Conservation (phyloP, 2,888 invertebrate genomes). For the Archaeoteleia sp. region DNA sequence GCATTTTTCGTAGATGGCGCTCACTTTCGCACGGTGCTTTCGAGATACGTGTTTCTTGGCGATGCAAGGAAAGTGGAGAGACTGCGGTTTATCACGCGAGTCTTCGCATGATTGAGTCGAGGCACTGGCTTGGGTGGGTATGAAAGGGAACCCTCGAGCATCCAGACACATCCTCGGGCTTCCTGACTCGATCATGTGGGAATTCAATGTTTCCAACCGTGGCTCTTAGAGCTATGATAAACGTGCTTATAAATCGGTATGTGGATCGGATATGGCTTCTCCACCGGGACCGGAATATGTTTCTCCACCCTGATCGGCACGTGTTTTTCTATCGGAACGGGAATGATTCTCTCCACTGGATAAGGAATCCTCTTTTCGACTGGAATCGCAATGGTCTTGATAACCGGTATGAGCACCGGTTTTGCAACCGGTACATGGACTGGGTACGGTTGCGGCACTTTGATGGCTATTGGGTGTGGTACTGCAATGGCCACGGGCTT, state of each 20-base stretch:
- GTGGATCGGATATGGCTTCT: constrained; percentile 82
- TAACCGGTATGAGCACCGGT: constrained; percentile 81
- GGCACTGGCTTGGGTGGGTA: constrained; percentile 10
- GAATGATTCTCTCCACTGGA: constrained; percentile 81
- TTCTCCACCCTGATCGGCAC: constrained; percentile 82
- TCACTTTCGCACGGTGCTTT: not conserved
- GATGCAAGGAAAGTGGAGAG: constrained; percentile 21
- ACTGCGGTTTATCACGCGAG: constrained; percentile 36
- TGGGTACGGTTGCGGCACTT: constrained; percentile 81
- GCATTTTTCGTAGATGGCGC: not conserved
- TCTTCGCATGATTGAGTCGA: constrained; percentile 25
- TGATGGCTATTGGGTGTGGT: constrained; percentile 78
- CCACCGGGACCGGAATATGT: constrained; percentile 81
- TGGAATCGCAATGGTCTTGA: constrained; percentile 81
- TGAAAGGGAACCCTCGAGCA: constrained; percentile 23
- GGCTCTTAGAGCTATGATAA: constrained; percentile 79
- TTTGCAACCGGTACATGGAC: constrained; percentile 82
- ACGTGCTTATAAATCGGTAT: constrained; percentile 83
- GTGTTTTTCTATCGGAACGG: constrained; percentile 81
- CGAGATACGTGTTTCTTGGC: constrained; percentile 6
- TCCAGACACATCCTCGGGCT: constrained; percentile 3
- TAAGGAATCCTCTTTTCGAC: constrained; percentile 84
- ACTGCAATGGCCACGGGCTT: constrained; percentile 80
- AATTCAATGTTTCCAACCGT: constrained; percentile 48
- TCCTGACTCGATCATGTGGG: constrained; percentile 11